Conservation (phyloP, 2,113 vertebrate genomes). For the Pontoporia blainvillei region DNA sequence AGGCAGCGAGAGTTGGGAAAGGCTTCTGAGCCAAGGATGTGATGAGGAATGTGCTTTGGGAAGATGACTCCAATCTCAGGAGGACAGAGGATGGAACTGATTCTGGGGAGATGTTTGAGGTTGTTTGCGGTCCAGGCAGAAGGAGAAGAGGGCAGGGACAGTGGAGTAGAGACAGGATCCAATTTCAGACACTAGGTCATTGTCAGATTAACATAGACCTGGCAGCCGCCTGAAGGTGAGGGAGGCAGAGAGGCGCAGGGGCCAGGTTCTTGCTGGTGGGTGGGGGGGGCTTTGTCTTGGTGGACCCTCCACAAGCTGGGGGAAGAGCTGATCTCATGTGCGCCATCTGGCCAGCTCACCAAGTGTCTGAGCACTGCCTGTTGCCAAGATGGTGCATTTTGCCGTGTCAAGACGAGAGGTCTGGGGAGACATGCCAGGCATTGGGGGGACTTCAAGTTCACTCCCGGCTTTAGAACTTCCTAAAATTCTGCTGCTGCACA, state of each 20-base stretch:
- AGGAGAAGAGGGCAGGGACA: background rate
- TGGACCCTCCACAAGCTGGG: background rate
- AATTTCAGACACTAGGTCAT: background rate
- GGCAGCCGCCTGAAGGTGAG: background rate
- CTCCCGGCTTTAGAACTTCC: background rate
- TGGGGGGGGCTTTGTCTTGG: background rate
- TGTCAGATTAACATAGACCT: rapidly evolving
- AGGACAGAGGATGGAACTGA: background rate
- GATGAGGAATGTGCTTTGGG: background rate
- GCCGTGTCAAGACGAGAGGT: background rate
- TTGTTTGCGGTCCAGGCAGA: background rate
- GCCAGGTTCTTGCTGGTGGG: background rate
- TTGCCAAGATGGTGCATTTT: background rate
- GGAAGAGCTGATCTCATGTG: background rate
- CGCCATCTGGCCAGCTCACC: background rate
- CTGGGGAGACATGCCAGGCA: background rate
- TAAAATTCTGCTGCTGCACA: too few relatives aligned
- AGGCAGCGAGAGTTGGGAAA: background rate
- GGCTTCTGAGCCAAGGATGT: background rate
- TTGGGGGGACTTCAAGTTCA: background rate
- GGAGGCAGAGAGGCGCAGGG: background rate
- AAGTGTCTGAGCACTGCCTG: background rate
- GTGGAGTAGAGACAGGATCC: too few relatives aligned
- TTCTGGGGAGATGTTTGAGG: background rate
- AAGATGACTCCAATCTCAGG: background rate